These are phyloP conservation scores for Willowsia nigromaculata DNA, from an alignment of 2,888 invertebrate species.

Conservation along the genomic window DNA sequence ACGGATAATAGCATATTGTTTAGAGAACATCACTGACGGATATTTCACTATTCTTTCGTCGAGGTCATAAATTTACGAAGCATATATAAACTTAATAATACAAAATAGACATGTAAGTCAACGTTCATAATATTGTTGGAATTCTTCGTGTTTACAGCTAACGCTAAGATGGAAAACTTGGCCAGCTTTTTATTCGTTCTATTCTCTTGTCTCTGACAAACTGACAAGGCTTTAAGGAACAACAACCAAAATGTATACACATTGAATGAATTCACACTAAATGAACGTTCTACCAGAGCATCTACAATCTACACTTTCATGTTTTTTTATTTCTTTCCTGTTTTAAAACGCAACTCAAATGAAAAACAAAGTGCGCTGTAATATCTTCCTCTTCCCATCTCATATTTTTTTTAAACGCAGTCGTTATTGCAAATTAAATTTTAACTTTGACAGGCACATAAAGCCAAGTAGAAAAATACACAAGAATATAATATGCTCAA, in stretches of 20 bases:
- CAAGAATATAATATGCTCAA: neutral
- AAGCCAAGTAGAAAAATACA: neutral
- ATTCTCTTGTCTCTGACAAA: constrained; percentile 37
- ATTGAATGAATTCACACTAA: neutral
- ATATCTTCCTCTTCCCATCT: constrained; percentile 12
- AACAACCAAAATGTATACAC: neutral
- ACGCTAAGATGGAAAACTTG: neutral
- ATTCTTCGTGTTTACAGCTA: too few relatives aligned
- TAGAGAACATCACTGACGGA: neutral
- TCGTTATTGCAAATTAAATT: constrained; percentile 51
- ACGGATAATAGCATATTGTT: neutral
- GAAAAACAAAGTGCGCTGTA: neutral
- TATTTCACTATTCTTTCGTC: constrained; percentile 46
- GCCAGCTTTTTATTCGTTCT: neutral
- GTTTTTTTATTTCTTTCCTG: neutral
- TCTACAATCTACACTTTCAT: neutral
- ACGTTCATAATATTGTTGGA: too few relatives aligned
- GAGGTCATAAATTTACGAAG: constrained; percentile 49
- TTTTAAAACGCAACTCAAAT: neutral
- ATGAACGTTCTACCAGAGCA: neutral
- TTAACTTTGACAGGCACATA: constrained; percentile 29
- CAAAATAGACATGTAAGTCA: too few relatives aligned
- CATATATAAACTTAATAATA: too few relatives aligned
- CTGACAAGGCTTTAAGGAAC: constrained; percentile 59
- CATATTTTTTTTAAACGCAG: neutral